Evolutionary conservation across 2,888 invertebrate species (phyloP), one percentile per base, ranked within the genome.

Genomic region (Fragum fragum): DNA sequence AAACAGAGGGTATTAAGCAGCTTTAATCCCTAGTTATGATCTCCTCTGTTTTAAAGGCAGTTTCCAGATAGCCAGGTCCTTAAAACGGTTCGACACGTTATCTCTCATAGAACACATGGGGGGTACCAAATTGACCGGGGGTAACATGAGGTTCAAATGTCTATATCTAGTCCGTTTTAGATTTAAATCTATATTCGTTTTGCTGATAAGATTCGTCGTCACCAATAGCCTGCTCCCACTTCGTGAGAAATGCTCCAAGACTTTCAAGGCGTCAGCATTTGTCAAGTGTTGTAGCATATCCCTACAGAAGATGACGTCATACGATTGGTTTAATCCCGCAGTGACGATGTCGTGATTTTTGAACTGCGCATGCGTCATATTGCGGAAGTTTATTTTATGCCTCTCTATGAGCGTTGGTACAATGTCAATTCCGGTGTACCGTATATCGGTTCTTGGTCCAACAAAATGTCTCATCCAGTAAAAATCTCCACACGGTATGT

Each of bases 161-260:
- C 57, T n/a, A n/a, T 57, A 57, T 57, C 57, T 26, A 2, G 57
- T 57, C 11, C 26, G 7, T 7, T 57, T 21, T 23, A 57, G 21
- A n/a, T 57, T 21, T 23, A 57, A 14, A 26, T 57, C 57, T 26
- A 26, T 57, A 57, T 57, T 57, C n/a, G 18, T 21, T n/a, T 21
- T 14, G 26, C 9, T 26, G 21, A 26, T 23, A 5, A 57, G n/a
- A 57, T 57, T 57, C 21, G 57, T 57, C 23, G 57, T 57, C 1
- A 57, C 57, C 23, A 57, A 23, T 18, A 57, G 57, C 14, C 23
- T 57, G 57, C 57, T 57, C 2, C 57, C 57, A 57, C 57, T 23
- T 23, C 23, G 11, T 23, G 57, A 57, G 14, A 57, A 57, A 57
- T 57, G 9, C 3, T 57, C 57, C 23, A 57, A 23, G 7, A 26